Evolutionary conservation across 2,113 vertebrate genomes (phyloP).

Genomic region (Rousettus leschenaultii): DNA sequence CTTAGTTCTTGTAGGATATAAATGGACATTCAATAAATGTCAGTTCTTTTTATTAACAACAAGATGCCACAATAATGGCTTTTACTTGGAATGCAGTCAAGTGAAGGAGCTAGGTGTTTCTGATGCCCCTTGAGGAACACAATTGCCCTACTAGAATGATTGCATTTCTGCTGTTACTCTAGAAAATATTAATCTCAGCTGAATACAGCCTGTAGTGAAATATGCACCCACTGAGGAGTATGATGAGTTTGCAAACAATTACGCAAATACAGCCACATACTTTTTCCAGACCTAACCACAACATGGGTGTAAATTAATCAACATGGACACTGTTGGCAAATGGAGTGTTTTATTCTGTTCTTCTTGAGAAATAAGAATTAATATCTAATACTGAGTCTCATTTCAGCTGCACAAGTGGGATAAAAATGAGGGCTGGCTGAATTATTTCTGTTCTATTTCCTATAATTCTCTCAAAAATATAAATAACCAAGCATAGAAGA

Average conservation of each 20-base stretch:
- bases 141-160: not conserved
- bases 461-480: slow-evolving; percentile 62
- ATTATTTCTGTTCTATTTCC: slow-evolving; percentile 69
- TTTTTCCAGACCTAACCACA: slow-evolving; percentile 62
- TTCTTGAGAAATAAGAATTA: slow-evolving; percentile 61
- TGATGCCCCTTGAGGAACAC: not conserved
- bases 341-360: slow-evolving; percentile 56
- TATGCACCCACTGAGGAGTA: slow-evolving; percentile 63
- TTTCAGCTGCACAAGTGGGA: slow-evolving; percentile 22
- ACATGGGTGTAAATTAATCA: slow-evolving; percentile 74
- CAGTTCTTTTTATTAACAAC: not conserved
- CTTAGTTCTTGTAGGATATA: not conserved
- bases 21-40: not conserved
- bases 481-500: slow-evolving; percentile 34
- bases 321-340: slow-evolving; percentile 65
- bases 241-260: slow-evolving; percentile 74
- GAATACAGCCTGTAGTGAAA: slow-evolving; percentile 66
- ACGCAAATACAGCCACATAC: slow-evolving; percentile 77
- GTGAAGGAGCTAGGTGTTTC: slow-evolving; percentile 22
- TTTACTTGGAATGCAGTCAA: slow-evolving; percentile 47
- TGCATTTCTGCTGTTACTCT: slow-evolving; percentile 71
- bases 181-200: slow-evolving; percentile 73
- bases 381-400: slow-evolving; percentile 32
- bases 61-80: not conserved
- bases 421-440: not conserved